Evolutionary conservation across 2,888 invertebrate genomes (phyloP), one percentile per base, ranked within the genome.

Genomic region (Disparrhopalites patrizii): DNA sequence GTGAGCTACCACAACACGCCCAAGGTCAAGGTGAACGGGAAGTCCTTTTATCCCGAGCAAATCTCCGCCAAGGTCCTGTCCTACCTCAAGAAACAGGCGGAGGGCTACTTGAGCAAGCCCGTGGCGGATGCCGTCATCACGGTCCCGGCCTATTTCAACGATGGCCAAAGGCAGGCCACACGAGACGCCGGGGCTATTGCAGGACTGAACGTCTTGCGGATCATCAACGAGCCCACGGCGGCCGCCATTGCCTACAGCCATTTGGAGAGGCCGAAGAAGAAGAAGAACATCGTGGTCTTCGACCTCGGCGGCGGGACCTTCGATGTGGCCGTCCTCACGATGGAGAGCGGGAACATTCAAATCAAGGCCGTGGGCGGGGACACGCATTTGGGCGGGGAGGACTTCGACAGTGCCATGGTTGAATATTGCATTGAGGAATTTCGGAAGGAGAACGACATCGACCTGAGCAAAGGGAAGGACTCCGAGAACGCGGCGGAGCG

Each of bases 21-120:
- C 13, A 47, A 43, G 20, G 20, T 70, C 23, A 36, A 68, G 18
- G 68, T 69, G 0, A 62, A 66, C 30, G 76, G 73, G 58, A 86
- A 86, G 77, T 80, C 80, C 52, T 85, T 85, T 78, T 82, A 80
- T 78, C 84, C 85, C 1, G 85, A 85, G 77, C 85, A 85, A 79
- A 81, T 85, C 64, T 83, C 83, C 62, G 83, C 84, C 47, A 85
- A 85, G 84, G 83, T 85, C 51, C 83, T 95, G 69, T 87, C 86
- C 28, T 93, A 93, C 79, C 93, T 94, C 93, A 93, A 91, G 84
- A 90, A 91, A 81, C 90, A 89, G 58, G 91, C 92, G 36, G 92
- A 92, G 81, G 90, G 90, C 0, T 91, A 88, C 79, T 83, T 92
- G 73, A 95, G 95, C 67, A 86, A 87, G 77, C 84, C 85, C 43